These are phyloP conservation scores for Embiotoca jacksoni DNA, from an alignment of 2,113 vertebrate species.

Conservation along the genomic window DNA sequence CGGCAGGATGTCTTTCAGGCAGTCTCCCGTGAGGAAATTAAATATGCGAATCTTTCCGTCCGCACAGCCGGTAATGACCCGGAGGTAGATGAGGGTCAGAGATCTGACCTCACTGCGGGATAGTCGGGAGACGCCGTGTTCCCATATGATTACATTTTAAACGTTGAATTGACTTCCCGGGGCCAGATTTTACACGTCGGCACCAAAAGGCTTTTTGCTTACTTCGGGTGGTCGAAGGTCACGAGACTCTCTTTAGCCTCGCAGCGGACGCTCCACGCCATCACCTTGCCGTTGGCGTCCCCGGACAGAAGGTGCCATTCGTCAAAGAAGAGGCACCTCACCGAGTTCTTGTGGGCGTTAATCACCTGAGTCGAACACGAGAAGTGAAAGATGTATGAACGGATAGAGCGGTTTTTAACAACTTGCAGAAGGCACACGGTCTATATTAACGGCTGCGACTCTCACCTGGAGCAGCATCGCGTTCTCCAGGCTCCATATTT, in stretches of 20 bases:
- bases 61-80: slow-evolving; percentile 90
- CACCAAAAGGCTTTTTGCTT: slow-evolving; percentile 54
- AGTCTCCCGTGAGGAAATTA: slow-evolving; percentile 88
- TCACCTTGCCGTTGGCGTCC: slow-evolving; percentile 82
- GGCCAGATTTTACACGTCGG: neutral
- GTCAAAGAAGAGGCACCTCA: slow-evolving; percentile 89
- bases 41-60: slow-evolving; percentile 93
- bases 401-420: neutral
- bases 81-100: slow-evolving; percentile 87
- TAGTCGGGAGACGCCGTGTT: rapidly evolving
- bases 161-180: neutral
- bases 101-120: slow-evolving; percentile 88
- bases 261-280: slow-evolving; percentile 89
- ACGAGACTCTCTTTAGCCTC: slow-evolving; percentile 82
- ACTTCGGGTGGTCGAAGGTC: slow-evolving; percentile 90
- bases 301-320: slow-evolving; percentile 90
- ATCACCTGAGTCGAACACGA: slow-evolving; percentile 79
- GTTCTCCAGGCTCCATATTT: slow-evolving; percentile 85
- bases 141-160: neutral
- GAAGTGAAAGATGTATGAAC: neutral
- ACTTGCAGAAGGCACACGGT: neutral
- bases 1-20: slow-evolving; percentile 86
- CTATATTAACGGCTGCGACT: neutral
- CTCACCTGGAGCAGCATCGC: slow-evolving; percentile 86
- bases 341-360: slow-evolving; percentile 83